Conservation (phyloP, 2,888 invertebrate genomes). For the Ormia ochracea region DNA sequence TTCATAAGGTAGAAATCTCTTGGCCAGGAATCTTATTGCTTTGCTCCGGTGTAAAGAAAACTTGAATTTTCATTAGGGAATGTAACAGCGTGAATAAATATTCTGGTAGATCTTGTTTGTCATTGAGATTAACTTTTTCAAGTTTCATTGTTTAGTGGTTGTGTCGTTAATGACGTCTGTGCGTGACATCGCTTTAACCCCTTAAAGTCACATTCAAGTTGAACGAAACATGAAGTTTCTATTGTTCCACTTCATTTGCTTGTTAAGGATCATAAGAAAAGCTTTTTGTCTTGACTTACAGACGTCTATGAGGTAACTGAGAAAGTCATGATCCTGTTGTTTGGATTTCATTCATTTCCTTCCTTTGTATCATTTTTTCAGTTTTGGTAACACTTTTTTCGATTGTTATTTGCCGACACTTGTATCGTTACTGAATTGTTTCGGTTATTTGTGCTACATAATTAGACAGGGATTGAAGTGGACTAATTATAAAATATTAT, state of each 20-base stretch:
- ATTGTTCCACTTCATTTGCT: constrained; percentile 53
- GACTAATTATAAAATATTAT: no score
- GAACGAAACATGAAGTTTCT: constrained; percentile 34
- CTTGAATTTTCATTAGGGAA: background rate
- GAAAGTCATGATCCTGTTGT: constrained; percentile 18
- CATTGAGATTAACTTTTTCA: constrained; percentile 21
- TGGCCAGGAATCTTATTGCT: background rate
- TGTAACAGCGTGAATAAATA: background rate
- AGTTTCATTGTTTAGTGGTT: constrained; percentile 20
- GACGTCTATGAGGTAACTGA: background rate
- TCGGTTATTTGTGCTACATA: no score
- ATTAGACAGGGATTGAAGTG: no score
- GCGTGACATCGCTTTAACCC: constrained; percentile 23
- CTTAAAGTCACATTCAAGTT: constrained; percentile 32
- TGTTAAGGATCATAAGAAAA: constrained; percentile 7
- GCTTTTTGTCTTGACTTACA: background rate
- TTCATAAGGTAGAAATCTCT: background rate
- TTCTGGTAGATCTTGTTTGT: constrained; percentile 15
- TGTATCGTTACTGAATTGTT: no score
- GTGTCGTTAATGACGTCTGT: no score
- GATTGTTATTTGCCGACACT: constrained; percentile 31
- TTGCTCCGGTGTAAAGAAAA: background rate
- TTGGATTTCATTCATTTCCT: no score
- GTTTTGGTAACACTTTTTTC: constrained; percentile 25
- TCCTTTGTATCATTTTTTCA: constrained; percentile 31